Percentiles rank a stretch among this genome's conserved stretches.
These are phyloP conservation scores for Chionomys nivalis DNA, from an alignment of 2,113 vertebrate genomes.

Conservation along the genomic window DNA sequence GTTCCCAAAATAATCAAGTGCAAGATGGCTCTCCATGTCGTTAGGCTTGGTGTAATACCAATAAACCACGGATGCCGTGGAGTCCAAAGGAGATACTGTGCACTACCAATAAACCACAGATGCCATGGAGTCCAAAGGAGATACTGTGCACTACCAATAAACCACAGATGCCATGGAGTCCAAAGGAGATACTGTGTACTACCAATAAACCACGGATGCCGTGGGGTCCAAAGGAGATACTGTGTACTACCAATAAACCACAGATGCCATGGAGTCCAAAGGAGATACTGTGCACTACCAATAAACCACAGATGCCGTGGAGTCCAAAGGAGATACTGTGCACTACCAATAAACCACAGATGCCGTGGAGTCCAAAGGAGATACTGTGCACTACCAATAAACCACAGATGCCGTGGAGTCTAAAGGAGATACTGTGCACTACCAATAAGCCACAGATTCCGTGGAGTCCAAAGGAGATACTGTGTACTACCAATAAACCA, in stretches of 20 bases:
- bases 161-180: not conserved
- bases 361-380: not conserved
- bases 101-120: not conserved
- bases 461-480: not conserved
- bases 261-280: not conserved
- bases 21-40: not conserved
- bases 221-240: not conserved
- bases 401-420: not conserved
- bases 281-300: no score
- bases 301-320: not conserved
- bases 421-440: not conserved
- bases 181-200: no score
- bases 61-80: not conserved
- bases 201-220: no score
- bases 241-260: rapidly evolving
- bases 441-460: not conserved
- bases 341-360: not conserved
- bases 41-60: not conserved
- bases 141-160: rapidly evolving
- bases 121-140: not conserved
- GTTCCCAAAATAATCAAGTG: slow-evolving; percentile 53
- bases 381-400: rapidly evolving
- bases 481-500: not conserved
- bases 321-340: not conserved
- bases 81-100: not conserved